Percentiles rank a stretch among this genome's conserved stretches.
Conservation (phyloP, 2,797 vertebrate species). For the Chaetodon trifasciatus region DNA sequence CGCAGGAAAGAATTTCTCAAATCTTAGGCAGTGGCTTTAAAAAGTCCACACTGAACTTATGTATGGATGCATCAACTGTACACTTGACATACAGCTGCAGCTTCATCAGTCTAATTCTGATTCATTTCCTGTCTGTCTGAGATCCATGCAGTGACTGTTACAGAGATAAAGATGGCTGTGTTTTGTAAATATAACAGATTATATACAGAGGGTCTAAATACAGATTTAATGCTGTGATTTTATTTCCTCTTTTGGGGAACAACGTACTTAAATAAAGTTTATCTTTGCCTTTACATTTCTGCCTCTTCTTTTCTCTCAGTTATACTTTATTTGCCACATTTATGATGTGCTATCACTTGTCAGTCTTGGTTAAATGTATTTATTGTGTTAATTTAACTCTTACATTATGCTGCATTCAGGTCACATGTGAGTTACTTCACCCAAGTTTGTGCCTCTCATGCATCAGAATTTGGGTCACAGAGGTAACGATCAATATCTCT, state of each 20-base stretch:
- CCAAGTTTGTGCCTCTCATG: neutral
- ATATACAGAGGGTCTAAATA: neutral
- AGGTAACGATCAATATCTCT: neutral
- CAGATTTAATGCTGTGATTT: neutral
- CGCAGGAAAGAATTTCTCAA: neutral
- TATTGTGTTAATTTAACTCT: neutral
- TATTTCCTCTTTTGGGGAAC: constrained; percentile 11
- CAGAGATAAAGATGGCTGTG: constrained; percentile 1
- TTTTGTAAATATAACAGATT: constrained; percentile 10
- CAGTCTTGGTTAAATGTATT: neutral
- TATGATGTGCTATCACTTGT: neutral
- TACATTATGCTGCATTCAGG: neutral
- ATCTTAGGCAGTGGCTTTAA: neutral
- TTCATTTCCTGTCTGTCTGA: neutral
- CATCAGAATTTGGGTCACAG: neutral
- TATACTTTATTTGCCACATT: neutral
- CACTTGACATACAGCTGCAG: neutral
- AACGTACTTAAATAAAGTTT: constrained; percentile 31
- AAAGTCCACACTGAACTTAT: neutral
- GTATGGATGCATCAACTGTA: neutral
- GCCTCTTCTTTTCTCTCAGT: neutral
- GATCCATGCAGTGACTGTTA: constrained; percentile 38
- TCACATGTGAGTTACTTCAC: neutral
- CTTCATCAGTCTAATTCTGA: neutral
- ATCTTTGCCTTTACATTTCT: constrained; percentile 31